These are phyloP conservation scores for Turritopsis rubra DNA, from an alignment of 30 jellyfish, hydroid and myxozoan genomes.

Conservation along the genomic window DNA sequence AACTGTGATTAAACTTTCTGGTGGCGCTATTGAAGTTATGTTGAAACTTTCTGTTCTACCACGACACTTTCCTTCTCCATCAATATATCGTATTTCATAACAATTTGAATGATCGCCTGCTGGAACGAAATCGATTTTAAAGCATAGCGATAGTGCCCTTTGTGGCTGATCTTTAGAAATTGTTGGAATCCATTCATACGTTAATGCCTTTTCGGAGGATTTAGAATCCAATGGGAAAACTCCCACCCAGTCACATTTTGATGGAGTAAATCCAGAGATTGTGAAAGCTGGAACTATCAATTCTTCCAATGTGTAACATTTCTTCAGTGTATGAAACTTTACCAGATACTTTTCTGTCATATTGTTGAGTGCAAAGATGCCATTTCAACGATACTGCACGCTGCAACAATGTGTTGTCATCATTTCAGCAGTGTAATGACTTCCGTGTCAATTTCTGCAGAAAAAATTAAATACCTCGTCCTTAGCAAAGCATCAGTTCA, in stretches of 20 bases:
- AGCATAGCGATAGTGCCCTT: neutral
- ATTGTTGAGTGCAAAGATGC: neutral
- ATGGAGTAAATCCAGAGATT: neutral
- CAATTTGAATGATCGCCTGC: neutral
- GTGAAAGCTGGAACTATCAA: slow-evolving; percentile 17
- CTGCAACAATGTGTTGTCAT: slow-evolving; percentile 6
- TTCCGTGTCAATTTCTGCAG: neutral
- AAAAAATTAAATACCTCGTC: too few relatives aligned
- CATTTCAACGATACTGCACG: neutral
- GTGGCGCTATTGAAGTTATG: neutral
- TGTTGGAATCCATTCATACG: slow-evolving; percentile 8
- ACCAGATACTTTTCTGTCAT: slow-evolving; percentile 3
- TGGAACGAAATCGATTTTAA: slow-evolving; percentile 1
- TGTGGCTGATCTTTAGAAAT: neutral
- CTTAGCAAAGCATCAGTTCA: too few relatives aligned
- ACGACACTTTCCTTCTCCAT: slow-evolving; percentile 12
- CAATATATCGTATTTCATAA: slow-evolving; percentile 22
- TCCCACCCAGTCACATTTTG: slow-evolving; percentile 18
- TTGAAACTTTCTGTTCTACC: neutral
- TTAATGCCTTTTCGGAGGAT: neutral
- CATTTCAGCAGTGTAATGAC: slow-evolving; percentile 19
- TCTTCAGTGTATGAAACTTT: slow-evolving; percentile 20
- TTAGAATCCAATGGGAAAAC: neutral
- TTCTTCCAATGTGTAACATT: slow-evolving; percentile 10
- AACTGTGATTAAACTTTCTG: slow-evolving; percentile 18